Conservation (phyloP, 2,888 invertebrate genomes). For the Macaria notata region DNA sequence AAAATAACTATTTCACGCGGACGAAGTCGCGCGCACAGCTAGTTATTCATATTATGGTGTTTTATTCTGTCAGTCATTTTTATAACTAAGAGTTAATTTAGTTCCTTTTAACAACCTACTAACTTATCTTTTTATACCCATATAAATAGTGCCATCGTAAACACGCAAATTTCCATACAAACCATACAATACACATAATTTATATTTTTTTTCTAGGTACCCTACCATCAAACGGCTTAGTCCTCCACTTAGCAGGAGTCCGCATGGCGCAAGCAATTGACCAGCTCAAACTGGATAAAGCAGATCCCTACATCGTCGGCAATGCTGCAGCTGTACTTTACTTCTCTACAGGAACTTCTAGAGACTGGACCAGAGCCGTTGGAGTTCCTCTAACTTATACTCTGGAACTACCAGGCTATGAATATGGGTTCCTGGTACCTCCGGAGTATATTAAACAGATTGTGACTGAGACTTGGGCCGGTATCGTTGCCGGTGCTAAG, state of each 20-base stretch:
- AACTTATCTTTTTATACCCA: no score
- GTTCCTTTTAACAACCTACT: no score
- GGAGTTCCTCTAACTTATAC: slow-evolving; percentile 84
- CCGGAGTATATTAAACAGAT: slow-evolving; percentile 78
- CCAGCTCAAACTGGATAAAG: slow-evolving; percentile 14
- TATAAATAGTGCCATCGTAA: no score
- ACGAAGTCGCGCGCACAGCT: no score
- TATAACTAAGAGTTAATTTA: no score
- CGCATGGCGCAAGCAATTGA: slow-evolving; percentile 65
- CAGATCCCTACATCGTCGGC: slow-evolving; percentile 76
- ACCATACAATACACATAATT: no score
- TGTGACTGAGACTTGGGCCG: slow-evolving; percentile 84
- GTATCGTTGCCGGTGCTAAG: slow-evolving; percentile 67
- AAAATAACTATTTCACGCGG: no score
- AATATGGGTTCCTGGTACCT: slow-evolving; percentile 80
- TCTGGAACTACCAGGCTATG: slow-evolving; percentile 84
- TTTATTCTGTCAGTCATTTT: no score
- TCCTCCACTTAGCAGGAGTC: slow-evolving; percentile 66
- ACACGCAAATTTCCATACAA: no score
- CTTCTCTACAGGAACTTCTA: slow-evolving; percentile 83
- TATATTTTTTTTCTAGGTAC: slow-evolving; percentile 27
- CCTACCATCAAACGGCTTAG: slow-evolving; percentile 71
- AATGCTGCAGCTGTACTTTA: slow-evolving; percentile 78
- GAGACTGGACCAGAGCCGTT: slow-evolving; percentile 84
- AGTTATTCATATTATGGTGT: no score